Percentiles rank a stretch among this genome's conserved stretches.
Conservation (phyloP, 2,888 invertebrate species). For the Augiades crinisus region DNA sequence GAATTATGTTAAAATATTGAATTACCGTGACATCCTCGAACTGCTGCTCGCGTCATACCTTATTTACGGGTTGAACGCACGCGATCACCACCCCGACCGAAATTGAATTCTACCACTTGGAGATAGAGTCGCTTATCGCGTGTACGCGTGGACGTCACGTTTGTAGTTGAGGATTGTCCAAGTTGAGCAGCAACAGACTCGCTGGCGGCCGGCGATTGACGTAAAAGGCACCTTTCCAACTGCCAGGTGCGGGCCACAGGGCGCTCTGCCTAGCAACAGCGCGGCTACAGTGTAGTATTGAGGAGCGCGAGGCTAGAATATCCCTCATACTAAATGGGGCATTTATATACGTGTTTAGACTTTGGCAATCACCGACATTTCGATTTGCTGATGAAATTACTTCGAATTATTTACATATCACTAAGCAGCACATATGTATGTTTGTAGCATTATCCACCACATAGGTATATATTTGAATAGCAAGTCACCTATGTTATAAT, state of each 20-base stretch:
- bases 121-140: not conserved
- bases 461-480: no score
- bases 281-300: not conserved
- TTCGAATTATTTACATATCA: not conserved
- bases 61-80: slow-evolving; percentile 36
- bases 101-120: not conserved
- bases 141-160: not conserved
- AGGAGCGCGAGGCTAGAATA: not conserved
- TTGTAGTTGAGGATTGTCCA: slow-evolving; percentile 32
- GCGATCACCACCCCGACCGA: not conserved
- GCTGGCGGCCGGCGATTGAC: slow-evolving; percentile 37
- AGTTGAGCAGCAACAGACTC: slow-evolving; percentile 33
- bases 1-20: slow-evolving; percentile 33
- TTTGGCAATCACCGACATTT: slow-evolving; percentile 3
- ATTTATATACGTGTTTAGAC: not conserved
- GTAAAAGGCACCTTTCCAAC: slow-evolving; percentile 44
- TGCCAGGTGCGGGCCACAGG: slow-evolving; percentile 33
- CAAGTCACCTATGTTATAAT: no score
- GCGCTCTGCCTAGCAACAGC: slow-evolving; percentile 6
- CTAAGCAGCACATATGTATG: not conserved
- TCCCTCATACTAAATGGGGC: slow-evolving; percentile 3
- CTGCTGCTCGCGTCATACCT: slow-evolving; percentile 38
- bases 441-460: no score
- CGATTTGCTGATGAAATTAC: not conserved
- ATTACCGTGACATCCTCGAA: slow-evolving; percentile 39